These are phyloP conservation scores for Hydrolagus affinis DNA, from an alignment of 2,113 vertebrate species.

Conservation along the genomic window DNA sequence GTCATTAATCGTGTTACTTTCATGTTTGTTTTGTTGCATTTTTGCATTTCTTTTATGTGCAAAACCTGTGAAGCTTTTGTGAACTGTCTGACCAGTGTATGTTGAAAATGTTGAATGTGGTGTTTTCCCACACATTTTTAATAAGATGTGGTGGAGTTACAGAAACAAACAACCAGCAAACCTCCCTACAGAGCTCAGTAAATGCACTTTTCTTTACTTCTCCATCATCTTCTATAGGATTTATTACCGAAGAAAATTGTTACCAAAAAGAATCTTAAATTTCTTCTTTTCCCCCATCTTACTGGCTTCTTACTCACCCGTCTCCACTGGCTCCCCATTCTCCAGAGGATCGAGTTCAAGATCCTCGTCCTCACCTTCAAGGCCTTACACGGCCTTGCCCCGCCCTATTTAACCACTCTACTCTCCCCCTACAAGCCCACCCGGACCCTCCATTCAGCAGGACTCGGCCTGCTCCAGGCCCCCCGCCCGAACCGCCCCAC, in stretches of 20 bases:
- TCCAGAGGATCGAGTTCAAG: too few relatives aligned
- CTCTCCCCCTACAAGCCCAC: too few relatives aligned
- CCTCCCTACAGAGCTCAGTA: background rate
- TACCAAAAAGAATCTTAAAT: background rate
- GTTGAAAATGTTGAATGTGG: background rate
- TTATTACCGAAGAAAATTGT: background rate
- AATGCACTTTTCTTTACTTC: background rate
- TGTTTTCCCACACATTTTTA: background rate
- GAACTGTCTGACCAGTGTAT: background rate
- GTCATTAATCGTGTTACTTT: background rate
- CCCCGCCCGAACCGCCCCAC: too few relatives aligned
- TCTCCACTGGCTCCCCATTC: too few relatives aligned
- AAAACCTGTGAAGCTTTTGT: background rate
- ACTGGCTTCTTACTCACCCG: too few relatives aligned
- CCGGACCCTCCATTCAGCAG: too few relatives aligned
- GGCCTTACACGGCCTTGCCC: too few relatives aligned
- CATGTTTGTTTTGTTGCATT: background rate
- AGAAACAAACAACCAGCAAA: too few relatives aligned
- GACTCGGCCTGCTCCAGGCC: too few relatives aligned
- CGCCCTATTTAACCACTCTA: too few relatives aligned
- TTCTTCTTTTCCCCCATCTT: background rate
- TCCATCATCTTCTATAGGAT: background rate
- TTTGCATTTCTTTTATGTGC: background rate
- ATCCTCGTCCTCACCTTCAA: too few relatives aligned
- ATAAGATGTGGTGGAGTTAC: background rate